Base-by-base conservation (phyloP, 2,797 vertebrate genomes). In the Pachyuromys duprasi region DNA sequence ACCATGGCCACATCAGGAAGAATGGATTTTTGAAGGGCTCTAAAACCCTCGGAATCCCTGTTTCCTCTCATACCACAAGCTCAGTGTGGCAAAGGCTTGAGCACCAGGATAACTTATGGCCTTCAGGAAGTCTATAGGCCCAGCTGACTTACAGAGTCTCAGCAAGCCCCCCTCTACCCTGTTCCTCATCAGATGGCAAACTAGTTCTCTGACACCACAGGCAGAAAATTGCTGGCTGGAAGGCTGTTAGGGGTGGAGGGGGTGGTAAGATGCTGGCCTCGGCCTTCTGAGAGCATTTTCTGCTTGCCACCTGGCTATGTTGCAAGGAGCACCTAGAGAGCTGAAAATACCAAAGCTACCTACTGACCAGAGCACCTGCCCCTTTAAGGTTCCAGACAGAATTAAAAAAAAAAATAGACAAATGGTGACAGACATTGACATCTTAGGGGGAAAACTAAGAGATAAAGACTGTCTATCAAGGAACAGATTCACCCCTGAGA, bases 1-100 rank as follows among this genome's bases (percentile, higher is more conserved):
- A 28, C 33, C 55, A 3, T 0, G 3, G 31, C 87, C 55, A 14
- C 45, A 1, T 15, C 31, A n/a, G 39, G 6, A 36, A 28, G 28
- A 9, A 31, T 24, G 20, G 79, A 4, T 60, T 53, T 78, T 31
- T 8, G 39, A 62, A 63, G 53, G 60, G 14, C 14, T 42, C n/a
- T 15, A 1, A 2, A 3, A n/a, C 11, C 14, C 53, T 3, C 0
- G 13, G 28, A 53, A 28, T 11, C 0, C 11, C 9, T 22, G 42
- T n/a, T 8, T 36, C 83, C 31, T 63, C 76, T 53, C 4, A 36
- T 1, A 24, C 3, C 6, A 1, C 0, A 24, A 3, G 39, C 42
- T 42, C 33, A 6, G 42, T 8, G 33, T 6, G 36, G 31, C 28
- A 72, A 63, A 60, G 31, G 12, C 18, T 4, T 6, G 8, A n/a